phyloP scores from a whole-genome alignment of 2,113 vertebrate genomes.

The Pelodiscus sinensis region DNA sequence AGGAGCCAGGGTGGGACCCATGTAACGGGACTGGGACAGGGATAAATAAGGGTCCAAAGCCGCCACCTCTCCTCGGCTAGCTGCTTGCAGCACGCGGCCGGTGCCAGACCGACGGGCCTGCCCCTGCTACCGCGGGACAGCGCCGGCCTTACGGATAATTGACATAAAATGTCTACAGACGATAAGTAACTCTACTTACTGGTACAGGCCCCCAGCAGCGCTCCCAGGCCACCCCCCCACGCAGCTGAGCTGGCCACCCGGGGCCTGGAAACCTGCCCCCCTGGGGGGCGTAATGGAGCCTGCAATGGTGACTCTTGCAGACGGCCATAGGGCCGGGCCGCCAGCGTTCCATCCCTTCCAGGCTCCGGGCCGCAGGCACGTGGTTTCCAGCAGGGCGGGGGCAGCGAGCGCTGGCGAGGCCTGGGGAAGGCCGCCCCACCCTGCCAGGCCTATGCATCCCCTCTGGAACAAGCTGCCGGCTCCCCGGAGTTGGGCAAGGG shows the following conservation, averaged over 20 bases:
- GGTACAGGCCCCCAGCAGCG: neutral
- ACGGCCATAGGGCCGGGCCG: too few relatives aligned
- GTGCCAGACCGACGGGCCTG: neutral
- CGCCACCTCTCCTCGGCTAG: neutral
- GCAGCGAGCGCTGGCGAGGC: neutral
- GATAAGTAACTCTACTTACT: slow-evolving; percentile 69
- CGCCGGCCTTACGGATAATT: neutral
- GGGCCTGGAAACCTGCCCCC: neutral
- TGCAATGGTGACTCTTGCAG: neutral
- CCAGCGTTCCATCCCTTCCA: neutral
- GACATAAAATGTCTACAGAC: slow-evolving; percentile 74
- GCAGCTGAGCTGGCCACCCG: neutral
- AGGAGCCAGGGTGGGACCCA: neutral
- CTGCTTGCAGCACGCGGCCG: neutral
- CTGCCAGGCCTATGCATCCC: too few relatives aligned
- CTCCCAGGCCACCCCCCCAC: neutral
- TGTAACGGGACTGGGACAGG: neutral
- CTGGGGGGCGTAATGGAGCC: neutral
- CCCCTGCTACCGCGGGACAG: neutral
- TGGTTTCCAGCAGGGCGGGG: neutral
- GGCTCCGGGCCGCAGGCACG: neutral
- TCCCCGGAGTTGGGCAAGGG: neutral
- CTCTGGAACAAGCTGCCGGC: neutral
- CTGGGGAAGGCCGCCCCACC: too few relatives aligned
- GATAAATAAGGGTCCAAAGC: neutral